These are phyloP conservation scores for Cyclura pinguis DNA, from an alignment of 2,797 vertebrate species.

Conservation along the genomic window DNA sequence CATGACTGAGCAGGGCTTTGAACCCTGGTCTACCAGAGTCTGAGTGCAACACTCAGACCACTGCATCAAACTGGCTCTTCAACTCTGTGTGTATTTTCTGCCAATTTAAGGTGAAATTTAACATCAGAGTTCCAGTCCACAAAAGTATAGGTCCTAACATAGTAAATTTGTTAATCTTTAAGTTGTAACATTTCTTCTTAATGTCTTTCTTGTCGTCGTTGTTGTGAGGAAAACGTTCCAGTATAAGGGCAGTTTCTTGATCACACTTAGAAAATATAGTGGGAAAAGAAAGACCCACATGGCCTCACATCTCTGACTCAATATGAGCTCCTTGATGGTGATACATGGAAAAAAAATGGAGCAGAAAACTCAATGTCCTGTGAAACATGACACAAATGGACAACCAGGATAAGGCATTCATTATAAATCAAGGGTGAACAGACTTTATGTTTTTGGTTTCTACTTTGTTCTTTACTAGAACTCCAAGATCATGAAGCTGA, in stretches of 20 bases:
- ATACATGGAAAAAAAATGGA: neutral
- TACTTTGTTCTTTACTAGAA: neutral
- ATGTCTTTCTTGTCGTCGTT: neutral
- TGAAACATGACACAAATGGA: neutral
- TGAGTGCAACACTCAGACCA: too few relatives aligned
- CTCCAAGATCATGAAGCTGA: too few relatives aligned
- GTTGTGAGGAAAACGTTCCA: neutral
- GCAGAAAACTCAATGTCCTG: neutral
- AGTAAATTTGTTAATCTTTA: neutral
- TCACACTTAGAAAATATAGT: neutral
- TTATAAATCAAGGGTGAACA: neutral
- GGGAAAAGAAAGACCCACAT: too few relatives aligned
- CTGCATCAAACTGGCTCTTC: too few relatives aligned
- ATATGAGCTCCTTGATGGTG: neutral
- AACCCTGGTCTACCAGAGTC: too few relatives aligned
- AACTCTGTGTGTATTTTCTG: neutral
- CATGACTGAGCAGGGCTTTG: too few relatives aligned
- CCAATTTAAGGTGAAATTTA: neutral
- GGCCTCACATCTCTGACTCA: too few relatives aligned
- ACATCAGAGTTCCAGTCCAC: neutral
- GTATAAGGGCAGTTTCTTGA: neutral
- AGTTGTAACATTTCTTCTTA: neutral
- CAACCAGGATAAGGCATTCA: neutral
- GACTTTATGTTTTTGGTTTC: neutral
- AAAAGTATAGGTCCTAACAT: neutral